Evolutionary conservation across 2,113 vertebrate species (phyloP), one percentile per base, ranked within the genome.

Genomic region (Nansenia antarctica): DNA sequence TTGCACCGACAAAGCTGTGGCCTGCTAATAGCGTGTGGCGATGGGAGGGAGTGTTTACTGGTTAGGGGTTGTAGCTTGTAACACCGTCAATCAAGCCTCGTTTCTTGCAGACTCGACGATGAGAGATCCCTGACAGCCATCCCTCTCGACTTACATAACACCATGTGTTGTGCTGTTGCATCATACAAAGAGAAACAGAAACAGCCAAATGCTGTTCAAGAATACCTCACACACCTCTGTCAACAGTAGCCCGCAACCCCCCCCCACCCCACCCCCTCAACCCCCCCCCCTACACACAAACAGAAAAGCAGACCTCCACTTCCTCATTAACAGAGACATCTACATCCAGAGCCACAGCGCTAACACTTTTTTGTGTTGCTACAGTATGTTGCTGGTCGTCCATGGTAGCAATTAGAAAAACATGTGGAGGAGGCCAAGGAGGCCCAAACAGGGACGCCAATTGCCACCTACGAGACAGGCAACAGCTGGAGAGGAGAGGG

Each of bases 341-440:
- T 52, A 42, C 18, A 18, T 42, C 12, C 3, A 42, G 39, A 42
- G 39, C 12, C 39, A 42, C 3, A 4, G 14, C 45, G 9, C 18
- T 49, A 49, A 49, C 37, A 39, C 18, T 42, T 1, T 18, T 42
- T 4, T 42, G 0, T 42, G 12, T 11, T 42, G 39, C 12, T 42
- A 3, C 14, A 42, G 11, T 42, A 42, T 42, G 2, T 42, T 42
- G 39, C n/a, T 42, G 39, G 39, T 42, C 35, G 30, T 81, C 82
- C 58, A 63, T 86, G 82, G 86, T 87, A 86, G 84, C 82, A 87
- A 90, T 88, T 87, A 84, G 66, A 87, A 86, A 86, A 88, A 85
- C 85, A 89, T 90, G 87, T 84, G 86, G n/a, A n/a, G n/a, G n/a
- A n/a, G n/a, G 80, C 8, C 55, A 59, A 62, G 59, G 66, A 80